Evolutionary conservation across 2,797 vertebrate species (phyloP).

Genomic region (Gobionotothen gibberifrons): DNA sequence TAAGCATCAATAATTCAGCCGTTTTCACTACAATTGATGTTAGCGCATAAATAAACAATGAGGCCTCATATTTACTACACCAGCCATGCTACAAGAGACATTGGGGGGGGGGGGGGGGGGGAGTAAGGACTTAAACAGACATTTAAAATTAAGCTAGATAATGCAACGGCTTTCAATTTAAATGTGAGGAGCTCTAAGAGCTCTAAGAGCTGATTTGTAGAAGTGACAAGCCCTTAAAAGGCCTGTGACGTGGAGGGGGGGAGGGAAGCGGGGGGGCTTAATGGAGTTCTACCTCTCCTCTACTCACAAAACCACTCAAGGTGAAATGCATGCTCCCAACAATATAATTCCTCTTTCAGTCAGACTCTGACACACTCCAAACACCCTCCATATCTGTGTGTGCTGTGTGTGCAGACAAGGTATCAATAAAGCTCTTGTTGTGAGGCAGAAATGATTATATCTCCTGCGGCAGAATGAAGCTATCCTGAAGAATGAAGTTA

Average conservation of each 20-base stretch:
- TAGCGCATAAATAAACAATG: slow-evolving; percentile 87
- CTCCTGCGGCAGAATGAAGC: slow-evolving; percentile 73
- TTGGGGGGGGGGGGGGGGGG: neutral
- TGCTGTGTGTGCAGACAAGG: slow-evolving; percentile 68
- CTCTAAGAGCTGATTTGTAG: slow-evolving; percentile 84
- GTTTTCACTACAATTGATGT: slow-evolving; percentile 89
- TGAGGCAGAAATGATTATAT: slow-evolving; percentile 76
- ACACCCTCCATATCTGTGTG: slow-evolving; percentile 66
- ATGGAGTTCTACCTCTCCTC: slow-evolving; percentile 80
- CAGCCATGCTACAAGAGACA: slow-evolving; percentile 67
- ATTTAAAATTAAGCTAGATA: slow-evolving; percentile 89
- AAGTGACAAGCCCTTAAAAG: slow-evolving; percentile 87
- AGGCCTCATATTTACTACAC: slow-evolving; percentile 84
- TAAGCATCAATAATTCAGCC: slow-evolving; percentile 89
- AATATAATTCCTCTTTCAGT: slow-evolving; percentile 80
- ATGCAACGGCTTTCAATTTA: slow-evolving; percentile 84
- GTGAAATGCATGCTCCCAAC: slow-evolving; percentile 80
- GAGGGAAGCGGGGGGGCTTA: slow-evolving; percentile 59
- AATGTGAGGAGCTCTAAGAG: slow-evolving; percentile 80
- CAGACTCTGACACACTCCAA: slow-evolving; percentile 71
- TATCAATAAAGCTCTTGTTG: slow-evolving; percentile 80
- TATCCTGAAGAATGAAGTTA: slow-evolving; percentile 78
- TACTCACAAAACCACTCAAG: slow-evolving; percentile 79
- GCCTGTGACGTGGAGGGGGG: slow-evolving; percentile 70
- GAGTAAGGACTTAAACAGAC: slow-evolving; percentile 83